Base-by-base conservation (phyloP, 2,888 invertebrate species). In the Heterodera filipjevi region DNA sequence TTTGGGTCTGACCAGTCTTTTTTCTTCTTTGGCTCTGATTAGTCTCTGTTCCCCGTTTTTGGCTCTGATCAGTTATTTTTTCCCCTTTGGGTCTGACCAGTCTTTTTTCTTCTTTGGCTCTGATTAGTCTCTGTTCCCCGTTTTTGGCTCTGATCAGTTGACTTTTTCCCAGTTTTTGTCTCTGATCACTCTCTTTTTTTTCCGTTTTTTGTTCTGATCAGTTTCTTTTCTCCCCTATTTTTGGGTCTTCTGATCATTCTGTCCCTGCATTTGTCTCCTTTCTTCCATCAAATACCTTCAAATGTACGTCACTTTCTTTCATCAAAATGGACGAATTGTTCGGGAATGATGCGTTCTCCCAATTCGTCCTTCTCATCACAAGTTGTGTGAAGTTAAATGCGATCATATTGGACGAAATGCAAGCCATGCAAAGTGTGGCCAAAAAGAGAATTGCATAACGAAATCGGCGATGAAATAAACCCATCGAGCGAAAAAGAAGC, bases 361-460 rank as follows among this genome's bases (percentile, higher is more conserved):
- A 75, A 59, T 75, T 75, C 46, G 75, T 30, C 32, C 72, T 39
- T 53, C 78, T 82, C 86, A 86, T 86, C 77, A 86, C 86, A 35
- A 87, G 84, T 66, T 84, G 78, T 16, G 87, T 87, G 82, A 87
- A 86, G 74, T 87, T 86, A 70, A 87, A 82, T 0, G 86, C 85
- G 19, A 85, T 86, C 86, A 87, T 87, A 80, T 87, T 87, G 3
- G 85, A 85, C 66, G 86, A 87, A 76, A 87, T 87, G 5, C 85
- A 82, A 8, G 87, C 81, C 66, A 82, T 59, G 35, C 82, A 82
- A 35, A 32, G 22, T 22, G 35, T 35, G 19, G 68, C 68, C 19
- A 68, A 32, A 16, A 32, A 14, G 16, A 68, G 12, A 32, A 68
- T 35, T 16, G 27, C 68, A 35, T 68, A 68, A 14, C 68, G 68